Evolutionary conservation across 2,888 invertebrate genomes (phyloP).

Genomic region (Lordiphosa andalusiaca): DNA sequence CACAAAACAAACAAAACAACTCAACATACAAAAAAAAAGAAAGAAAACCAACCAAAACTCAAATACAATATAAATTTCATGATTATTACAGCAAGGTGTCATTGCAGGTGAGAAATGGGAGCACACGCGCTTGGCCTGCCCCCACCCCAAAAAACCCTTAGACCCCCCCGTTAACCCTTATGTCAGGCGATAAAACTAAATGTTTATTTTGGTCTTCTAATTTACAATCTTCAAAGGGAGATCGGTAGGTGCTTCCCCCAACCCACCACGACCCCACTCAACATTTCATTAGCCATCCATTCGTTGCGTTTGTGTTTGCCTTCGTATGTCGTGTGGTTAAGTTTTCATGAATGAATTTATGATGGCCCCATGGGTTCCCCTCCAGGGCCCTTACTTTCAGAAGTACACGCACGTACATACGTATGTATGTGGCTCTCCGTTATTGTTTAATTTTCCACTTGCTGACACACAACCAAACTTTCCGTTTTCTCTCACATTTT

Average conservation of each 20-base stretch:
- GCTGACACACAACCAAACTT: neutral
- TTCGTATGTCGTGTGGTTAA: conserved; percentile 21
- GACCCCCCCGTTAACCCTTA: neutral
- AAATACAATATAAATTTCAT: conserved; percentile 43
- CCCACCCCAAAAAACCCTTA: conserved; percentile 10
- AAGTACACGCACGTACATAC: conserved; percentile 11
- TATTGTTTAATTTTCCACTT: conserved; percentile 41
- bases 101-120: conserved; percentile 72
- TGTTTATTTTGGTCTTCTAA: conserved; percentile 4
- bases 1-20: conserved; percentile 10
- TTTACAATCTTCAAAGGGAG: conserved; percentile 6
- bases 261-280: neutral
- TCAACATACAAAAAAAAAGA: conserved; percentile 26
- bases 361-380: conserved; percentile 34
- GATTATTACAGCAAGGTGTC: conserved; percentile 53
- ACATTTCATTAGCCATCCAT: conserved; percentile 13
- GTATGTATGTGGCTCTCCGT: conserved; percentile 4
- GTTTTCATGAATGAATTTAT: conserved; percentile 72
- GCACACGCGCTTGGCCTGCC: conserved; percentile 51
- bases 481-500: conserved; percentile 16
- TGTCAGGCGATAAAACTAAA: neutral
- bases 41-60: conserved; percentile 36
- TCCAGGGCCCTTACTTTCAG: neutral
- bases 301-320: conserved; percentile 25
- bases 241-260: conserved; percentile 2